Evolutionary conservation across 2,797 vertebrate genomes (phyloP), one percentile per base, ranked within the genome.

Genomic region (Sciurus carolinensis): DNA sequence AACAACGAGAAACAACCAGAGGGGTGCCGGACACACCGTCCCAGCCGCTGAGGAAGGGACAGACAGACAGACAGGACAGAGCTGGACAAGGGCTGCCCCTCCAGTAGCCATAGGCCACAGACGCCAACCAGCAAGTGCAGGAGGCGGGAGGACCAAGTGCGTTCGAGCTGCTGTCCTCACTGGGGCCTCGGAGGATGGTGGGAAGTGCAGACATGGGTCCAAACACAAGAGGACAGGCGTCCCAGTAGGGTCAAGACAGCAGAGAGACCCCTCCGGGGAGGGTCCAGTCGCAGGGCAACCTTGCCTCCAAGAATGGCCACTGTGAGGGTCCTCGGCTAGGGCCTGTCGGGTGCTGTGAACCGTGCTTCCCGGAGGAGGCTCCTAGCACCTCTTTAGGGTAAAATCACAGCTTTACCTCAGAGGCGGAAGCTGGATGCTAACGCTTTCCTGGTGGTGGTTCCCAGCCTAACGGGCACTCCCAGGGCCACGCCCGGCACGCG

Each of bases 401-500:
- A 15, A 36, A 12, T 24, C 15, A 50, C 36, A 75, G 86, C 59
- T 83, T 59, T 33, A 36, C 36, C 39, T 1, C 76, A 64, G 15
- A 82, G 28, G 4, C 8, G 75, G 36, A 67, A 64, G 30, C 24
- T 28, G n/a, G 5, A 4, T 4, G 14, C n/a, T 28, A 26, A 20
- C 3, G 67, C 50, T 50, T 66, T 62, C 42, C 22, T 5, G 30
- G 7, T 0, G 3, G 17, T 36, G 30, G 0, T 5, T 73, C 36
- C 24, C 20, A 17, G 10, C 72, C 13, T 30, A 26, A 94, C 62
- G 71, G 10, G 17, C 18, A 22, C 2, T 11, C 18, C 67, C 24
- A 7, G 12, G 33, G 36, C 13, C 7, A n/a, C 0, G 42, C 18
- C 69, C 5, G 0, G 0, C 3, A 20, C 39, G 39, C 39, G 3